phyloP scores from a whole-genome alignment of 2,113 vertebrate genomes.

The Steatornis caripensis region DNA sequence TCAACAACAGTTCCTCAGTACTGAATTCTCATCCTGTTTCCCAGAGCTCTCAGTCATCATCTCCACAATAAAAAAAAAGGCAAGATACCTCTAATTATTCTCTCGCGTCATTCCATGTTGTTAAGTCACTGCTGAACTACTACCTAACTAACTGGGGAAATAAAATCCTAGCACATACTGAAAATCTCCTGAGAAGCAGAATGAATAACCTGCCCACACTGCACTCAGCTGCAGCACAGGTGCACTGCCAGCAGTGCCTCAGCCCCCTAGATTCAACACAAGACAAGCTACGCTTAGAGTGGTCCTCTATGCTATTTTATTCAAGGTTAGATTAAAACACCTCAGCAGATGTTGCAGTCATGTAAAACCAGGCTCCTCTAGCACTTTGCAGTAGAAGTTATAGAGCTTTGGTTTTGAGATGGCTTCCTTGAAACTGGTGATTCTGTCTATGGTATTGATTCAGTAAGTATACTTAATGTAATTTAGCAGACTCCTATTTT shows the following conservation, averaged over 20 bases:
- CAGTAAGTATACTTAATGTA: neutral
- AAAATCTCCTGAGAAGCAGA: neutral
- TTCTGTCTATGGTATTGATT: neutral
- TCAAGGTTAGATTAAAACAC: neutral
- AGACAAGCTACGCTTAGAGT: neutral
- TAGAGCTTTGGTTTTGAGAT: neutral
- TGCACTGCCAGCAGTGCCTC: neutral
- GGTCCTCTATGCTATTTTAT: neutral
- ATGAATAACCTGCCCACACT: fast-evolving
- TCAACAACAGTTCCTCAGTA: neutral
- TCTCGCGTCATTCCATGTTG: neutral
- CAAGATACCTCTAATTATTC: neutral
- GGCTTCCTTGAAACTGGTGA: neutral
- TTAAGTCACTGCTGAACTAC: neutral
- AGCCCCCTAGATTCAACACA: fast-evolving
- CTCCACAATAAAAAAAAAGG: neutral
- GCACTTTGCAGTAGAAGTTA: neutral
- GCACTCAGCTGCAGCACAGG: fast-evolving
- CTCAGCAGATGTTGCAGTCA: neutral
- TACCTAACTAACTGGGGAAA: neutral
- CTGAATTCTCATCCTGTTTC: neutral
- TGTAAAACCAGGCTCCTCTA: neutral
- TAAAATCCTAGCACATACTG: neutral
- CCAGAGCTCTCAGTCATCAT: neutral
- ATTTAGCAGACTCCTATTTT: neutral